Evolutionary conservation across 1,140 invertebrate species (phyloP).

Genomic region (Palaemon carinicauda): DNA sequence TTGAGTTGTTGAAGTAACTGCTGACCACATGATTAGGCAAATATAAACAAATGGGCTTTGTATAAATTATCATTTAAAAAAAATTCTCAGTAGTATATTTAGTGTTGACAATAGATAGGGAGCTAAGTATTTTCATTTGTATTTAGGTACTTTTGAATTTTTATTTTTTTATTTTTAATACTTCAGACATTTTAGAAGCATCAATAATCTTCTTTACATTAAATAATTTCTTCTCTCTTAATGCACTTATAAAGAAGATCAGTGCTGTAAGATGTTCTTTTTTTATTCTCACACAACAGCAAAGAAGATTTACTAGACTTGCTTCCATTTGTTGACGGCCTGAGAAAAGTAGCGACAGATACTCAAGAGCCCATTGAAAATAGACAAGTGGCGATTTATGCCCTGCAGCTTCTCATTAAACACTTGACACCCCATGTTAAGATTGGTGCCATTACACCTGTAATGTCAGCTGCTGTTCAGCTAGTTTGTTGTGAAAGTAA

Average conservation of each 20-base stretch:
- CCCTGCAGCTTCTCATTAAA: conserved; percentile 9
- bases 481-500: conserved; percentile 2
- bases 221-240: background rate
- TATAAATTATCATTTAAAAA: too few relatives aligned
- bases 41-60: too few relatives aligned
- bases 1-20: too few relatives aligned
- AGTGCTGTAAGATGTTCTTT: background rate
- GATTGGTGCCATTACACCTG: background rate
- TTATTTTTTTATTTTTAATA: too few relatives aligned
- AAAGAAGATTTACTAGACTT: background rate
- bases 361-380: background rate
- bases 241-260: background rate
- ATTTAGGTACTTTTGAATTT: too few relatives aligned
- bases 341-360: background rate
- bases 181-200: too few relatives aligned
- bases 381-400: background rate
- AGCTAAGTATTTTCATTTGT: too few relatives aligned
- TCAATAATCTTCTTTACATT: too few relatives aligned
- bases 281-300: background rate
- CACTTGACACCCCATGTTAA: background rate
- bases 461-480: background rate
- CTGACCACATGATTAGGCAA: too few relatives aligned
- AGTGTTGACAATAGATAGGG: too few relatives aligned
- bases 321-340: background rate
- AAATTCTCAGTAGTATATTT: too few relatives aligned